Evolutionary conservation across 2,888 invertebrate species (phyloP).

Genomic region (Endotricha flammealis): DNA sequence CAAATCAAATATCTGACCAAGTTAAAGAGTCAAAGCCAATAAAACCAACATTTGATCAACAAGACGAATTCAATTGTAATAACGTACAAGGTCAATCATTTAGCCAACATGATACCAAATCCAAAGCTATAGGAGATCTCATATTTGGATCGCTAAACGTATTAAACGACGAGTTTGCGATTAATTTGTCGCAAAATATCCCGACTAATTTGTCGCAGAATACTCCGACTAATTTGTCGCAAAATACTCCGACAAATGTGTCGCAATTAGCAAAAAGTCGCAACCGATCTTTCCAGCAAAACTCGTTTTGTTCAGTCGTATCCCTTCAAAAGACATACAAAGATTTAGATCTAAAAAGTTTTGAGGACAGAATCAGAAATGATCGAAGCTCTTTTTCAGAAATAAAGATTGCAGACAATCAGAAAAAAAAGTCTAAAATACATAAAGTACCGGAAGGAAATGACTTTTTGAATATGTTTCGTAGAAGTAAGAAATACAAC

Average conservation of each 20-base stretch:
- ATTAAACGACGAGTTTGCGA: slow-evolving; percentile 47
- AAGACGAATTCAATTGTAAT: neutral
- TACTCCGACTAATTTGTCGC: slow-evolving; percentile 16
- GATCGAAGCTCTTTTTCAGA: neutral
- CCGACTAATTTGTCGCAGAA: slow-evolving; percentile 5
- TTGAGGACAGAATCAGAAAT: slow-evolving; percentile 25
- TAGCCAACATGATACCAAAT: slow-evolving; percentile 5
- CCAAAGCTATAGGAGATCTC: slow-evolving; percentile 31
- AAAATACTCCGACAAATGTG: slow-evolving; percentile 2
- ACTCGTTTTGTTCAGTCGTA: slow-evolving; percentile 38
- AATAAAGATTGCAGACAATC: no score
- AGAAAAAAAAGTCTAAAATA: neutral
- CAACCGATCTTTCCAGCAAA: slow-evolving; percentile 36
- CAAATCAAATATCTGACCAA: neutral
- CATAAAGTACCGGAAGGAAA: slow-evolving; percentile 37
- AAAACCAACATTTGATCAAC: slow-evolving; percentile 1
- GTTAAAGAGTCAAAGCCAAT: slow-evolving; percentile 5
- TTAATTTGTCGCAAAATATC: no score
- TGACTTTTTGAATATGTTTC: slow-evolving; percentile 42
- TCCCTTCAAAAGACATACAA: slow-evolving; percentile 51
- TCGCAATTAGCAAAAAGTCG: slow-evolving; percentile 22
- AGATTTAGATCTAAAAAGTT: slow-evolving; percentile 52
- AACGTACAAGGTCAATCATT: slow-evolving; percentile 2
- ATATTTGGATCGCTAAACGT: slow-evolving; percentile 48
- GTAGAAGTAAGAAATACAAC: slow-evolving; percentile 13